Conservation (phyloP, 2,888 invertebrate genomes). For the Eulithis prunata region DNA sequence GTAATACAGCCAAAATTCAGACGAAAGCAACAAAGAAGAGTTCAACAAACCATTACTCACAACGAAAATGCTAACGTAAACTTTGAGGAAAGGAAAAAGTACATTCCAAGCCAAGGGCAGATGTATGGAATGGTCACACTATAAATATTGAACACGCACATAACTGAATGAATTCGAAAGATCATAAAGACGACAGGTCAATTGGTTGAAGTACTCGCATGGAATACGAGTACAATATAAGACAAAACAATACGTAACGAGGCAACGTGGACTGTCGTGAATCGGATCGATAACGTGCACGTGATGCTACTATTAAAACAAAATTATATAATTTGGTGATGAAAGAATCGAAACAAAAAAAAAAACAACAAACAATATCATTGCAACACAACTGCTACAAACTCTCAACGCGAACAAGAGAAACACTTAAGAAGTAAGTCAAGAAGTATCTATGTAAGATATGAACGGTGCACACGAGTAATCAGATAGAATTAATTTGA, state of each 20-base stretch:
- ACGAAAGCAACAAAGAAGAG: constrained; percentile 23
- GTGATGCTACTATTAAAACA: not conserved
- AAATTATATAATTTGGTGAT: not conserved
- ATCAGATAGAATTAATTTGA: not conserved
- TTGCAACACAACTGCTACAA: not conserved
- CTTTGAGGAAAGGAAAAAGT: not conserved
- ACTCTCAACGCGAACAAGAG: not conserved
- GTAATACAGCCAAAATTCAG: constrained; percentile 13
- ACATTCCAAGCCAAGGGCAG: not conserved
- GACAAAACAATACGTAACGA: not conserved
- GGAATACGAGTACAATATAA: constrained; percentile 3
- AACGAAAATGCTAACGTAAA: constrained; percentile 18
- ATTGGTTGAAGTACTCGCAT: constrained; percentile 20
- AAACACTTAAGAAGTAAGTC: not conserved
- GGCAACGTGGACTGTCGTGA: not conserved
- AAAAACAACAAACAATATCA: constrained; percentile 1
- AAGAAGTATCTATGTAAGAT: not conserved
- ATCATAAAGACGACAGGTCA: constrained; percentile 15
- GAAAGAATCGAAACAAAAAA: not conserved
- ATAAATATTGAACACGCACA: constrained; percentile 7
- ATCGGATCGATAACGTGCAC: not conserved
- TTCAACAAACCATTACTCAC: constrained; percentile 28
- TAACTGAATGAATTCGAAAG: constrained; percentile 20
- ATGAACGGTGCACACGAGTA: not conserved
- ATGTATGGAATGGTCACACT: not conserved